Evolutionary conservation across 2,888 invertebrate genomes (phyloP).

Genomic region (Cepaea hortensis): DNA sequence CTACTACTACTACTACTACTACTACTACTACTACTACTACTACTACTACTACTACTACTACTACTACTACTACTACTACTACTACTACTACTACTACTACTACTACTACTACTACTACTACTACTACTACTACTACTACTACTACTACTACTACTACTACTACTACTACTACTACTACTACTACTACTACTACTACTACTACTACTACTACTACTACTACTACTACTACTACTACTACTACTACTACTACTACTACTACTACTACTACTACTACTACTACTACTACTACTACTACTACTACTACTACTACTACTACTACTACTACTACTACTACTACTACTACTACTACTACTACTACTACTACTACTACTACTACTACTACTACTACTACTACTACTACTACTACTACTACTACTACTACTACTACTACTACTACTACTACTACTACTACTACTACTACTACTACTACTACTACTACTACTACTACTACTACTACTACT

Average conservation of each 20-base stretch:
- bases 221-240: slow-evolving; percentile 25
- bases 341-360: slow-evolving; percentile 22
- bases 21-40: slow-evolving; percentile 29
- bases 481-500: slow-evolving; percentile 20
- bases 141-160: slow-evolving; percentile 28
- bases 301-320: slow-evolving; percentile 20
- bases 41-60: slow-evolving; percentile 25
- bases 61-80: slow-evolving; percentile 22
- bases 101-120: slow-evolving; percentile 26
- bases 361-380: not conserved
- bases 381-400: slow-evolving; percentile 29
- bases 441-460: slow-evolving; percentile 4
- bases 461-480: slow-evolving; percentile 26
- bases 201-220: slow-evolving; percentile 29
- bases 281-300: slow-evolving; percentile 26
- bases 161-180: slow-evolving; percentile 22
- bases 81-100: slow-evolving; percentile 4
- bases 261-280: slow-evolving; percentile 4
- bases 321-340: slow-evolving; percentile 28
- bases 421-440: slow-evolving; percentile 22
- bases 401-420: slow-evolving; percentile 25
- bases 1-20: not conserved
- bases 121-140: slow-evolving; percentile 20
- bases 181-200: not conserved
- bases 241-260: slow-evolving; percentile 22